These are phyloP conservation scores for Apotomis betuletana DNA, from an alignment of 2,888 invertebrate species.

Conservation along the genomic window DNA sequence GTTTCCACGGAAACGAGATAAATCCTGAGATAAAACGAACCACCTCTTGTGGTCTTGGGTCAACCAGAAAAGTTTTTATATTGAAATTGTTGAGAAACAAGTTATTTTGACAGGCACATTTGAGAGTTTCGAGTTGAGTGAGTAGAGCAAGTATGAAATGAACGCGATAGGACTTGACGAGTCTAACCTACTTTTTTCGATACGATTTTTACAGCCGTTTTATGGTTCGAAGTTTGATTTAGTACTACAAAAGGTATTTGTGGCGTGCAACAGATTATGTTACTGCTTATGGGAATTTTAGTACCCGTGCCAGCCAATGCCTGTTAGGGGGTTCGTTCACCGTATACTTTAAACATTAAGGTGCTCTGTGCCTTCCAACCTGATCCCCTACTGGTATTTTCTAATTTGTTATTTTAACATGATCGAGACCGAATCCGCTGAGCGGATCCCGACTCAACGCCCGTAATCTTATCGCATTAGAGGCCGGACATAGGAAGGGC, in stretches of 20 bases:
- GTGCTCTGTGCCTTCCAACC: conserved; percentile 58
- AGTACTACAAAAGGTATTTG: conserved; percentile 63
- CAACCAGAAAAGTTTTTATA: conserved; percentile 62
- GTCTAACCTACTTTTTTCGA: conserved; percentile 52
- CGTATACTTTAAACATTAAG: conserved; percentile 43
- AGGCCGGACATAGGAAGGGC: conserved; percentile 83
- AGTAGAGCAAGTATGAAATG: conserved; percentile 11
- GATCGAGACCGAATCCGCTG: conserved; percentile 40
- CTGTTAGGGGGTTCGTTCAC: conserved; percentile 64
- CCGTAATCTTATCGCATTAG: conserved; percentile 79
- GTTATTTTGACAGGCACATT: conserved; percentile 27
- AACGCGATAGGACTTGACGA: conserved; percentile 32
- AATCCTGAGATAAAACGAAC: conserved; percentile 68
- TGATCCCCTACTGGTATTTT: conserved; percentile 44
- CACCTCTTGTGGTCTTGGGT: conserved; percentile 47
- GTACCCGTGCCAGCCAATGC: conserved; percentile 63
- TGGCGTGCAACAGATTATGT: conserved; percentile 66
- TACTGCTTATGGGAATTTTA: conserved; percentile 64
- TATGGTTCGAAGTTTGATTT: conserved; percentile 63
- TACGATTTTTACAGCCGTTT: conserved; percentile 64
- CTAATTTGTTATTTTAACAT: conserved; percentile 20
- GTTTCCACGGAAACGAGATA: conserved; percentile 77
- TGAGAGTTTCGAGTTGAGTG: conserved; percentile 11
- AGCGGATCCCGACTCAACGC: conserved; percentile 54
- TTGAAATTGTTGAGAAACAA: conserved; percentile 43